Conservation (phyloP, 2,888 invertebrate genomes). For the Pachycephus smyrnensis region DNA sequence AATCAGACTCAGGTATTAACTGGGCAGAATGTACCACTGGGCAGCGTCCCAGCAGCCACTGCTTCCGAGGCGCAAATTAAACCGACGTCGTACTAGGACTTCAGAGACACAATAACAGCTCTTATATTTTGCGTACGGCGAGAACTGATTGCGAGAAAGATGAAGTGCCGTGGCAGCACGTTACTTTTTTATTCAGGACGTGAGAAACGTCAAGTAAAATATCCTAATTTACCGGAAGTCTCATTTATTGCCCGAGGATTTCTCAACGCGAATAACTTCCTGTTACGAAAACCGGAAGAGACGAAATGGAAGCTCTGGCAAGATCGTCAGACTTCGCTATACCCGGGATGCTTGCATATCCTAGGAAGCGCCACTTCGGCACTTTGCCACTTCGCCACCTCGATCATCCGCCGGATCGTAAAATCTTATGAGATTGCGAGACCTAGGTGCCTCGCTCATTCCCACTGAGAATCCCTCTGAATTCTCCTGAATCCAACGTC, state of each 20-base stretch:
- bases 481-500: neutral
- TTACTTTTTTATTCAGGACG: neutral
- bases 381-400: neutral
- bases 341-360: neutral
- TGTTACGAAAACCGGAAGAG: neutral
- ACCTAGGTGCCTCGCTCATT: neutral
- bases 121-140: neutral
- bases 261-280: neutral
- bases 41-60: neutral
- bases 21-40: neutral
- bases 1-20: neutral
- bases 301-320: neutral
- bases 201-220: neutral
- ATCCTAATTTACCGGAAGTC: neutral
- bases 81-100: neutral
- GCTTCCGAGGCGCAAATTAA: neutral
- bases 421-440: constrained; percentile 29
- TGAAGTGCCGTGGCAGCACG: neutral
- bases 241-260: neutral
- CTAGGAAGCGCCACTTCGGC: neutral
- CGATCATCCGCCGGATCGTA: constrained; percentile 24
- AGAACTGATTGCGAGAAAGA: neutral
- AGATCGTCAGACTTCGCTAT: neutral
- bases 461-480: neutral
- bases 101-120: neutral